phyloP scores from a whole-genome alignment of 64 coral and sea anemone genomes.

The Trachythela sp. region DNA sequence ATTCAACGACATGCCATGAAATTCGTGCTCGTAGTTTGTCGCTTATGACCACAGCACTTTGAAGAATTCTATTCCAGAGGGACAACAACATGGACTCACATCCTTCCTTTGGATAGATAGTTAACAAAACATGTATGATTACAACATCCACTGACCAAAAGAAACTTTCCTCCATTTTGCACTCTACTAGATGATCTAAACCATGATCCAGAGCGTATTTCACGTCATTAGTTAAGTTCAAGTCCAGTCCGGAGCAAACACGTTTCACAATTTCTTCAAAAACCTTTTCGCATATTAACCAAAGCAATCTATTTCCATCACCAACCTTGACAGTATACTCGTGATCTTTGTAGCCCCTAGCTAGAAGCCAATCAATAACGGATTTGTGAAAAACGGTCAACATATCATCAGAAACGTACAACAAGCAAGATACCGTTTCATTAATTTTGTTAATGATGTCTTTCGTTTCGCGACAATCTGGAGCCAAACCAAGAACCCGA shows the following conservation, averaged over 20 bases:
- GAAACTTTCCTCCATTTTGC: not conserved
- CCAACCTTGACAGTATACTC: conserved; percentile 42
- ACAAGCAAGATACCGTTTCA: conserved; percentile 38
- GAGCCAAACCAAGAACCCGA: conserved; percentile 36
- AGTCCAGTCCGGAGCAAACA: not conserved
- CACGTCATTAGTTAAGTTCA: conserved; percentile 43
- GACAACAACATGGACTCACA: no score
- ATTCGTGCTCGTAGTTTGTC: not conserved
- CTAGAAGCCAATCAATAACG: conserved; percentile 60
- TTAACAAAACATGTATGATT: not conserved
- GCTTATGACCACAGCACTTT: not conserved
- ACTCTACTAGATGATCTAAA: conserved; percentile 22
- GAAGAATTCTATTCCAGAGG: not conserved
- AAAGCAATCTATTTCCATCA: conserved; percentile 41
- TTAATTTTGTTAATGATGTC: conserved; percentile 7
- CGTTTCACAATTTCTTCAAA: conserved; percentile 10
- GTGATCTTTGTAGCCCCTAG: conserved; percentile 29
- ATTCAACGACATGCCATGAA: not conserved
- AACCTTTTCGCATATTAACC: conserved; percentile 20
- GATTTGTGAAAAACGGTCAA: conserved; percentile 75
- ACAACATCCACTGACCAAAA: not conserved
- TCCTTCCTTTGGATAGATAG: not conserved
- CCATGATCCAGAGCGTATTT: conserved; percentile 60
- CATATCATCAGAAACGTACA: conserved; percentile 46
- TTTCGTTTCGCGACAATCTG: not conserved